Evolutionary conservation across 2,113 vertebrate genomes (phyloP), one percentile per base, ranked within the genome.

Genomic region (Himantopus leucocephalus): DNA sequence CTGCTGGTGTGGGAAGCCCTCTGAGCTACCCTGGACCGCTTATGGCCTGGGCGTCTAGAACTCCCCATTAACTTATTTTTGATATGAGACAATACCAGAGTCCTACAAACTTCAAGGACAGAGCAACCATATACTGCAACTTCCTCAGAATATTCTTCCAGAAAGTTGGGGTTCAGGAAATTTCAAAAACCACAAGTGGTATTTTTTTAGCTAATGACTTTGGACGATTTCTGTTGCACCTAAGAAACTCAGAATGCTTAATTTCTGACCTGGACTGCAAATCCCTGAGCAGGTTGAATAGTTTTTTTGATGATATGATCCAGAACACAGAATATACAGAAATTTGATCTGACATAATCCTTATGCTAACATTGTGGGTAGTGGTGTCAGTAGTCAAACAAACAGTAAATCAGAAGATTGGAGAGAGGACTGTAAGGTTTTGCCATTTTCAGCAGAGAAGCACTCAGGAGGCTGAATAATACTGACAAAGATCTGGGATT

Each of bases 1-100:
- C 14, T 41, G 10, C 12, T 0, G 1, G 12, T 2, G 2, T 34
- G 30, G 24, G 35, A 85, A 77, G 9, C 18, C 30, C 6, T 35
- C 24, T 67, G 50, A 63, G 37, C 23, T 41, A 47, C 5, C 13
- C 5, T 74, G 29, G 20, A 19, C 34, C 52, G 17, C 8, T 37
- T 63, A 7, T 14, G 6, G 8, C 89, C 20, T 70, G 53, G 12
- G 8, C 37, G 71, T 29, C 10, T 37, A 37, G 2, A 5, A 63
- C 14, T 43, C 9, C 5, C 2, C 23, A 24, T 24, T 50, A 50
- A 22, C 8, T 87, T 37, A 22, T 32, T 88, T 92, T 66, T 50
- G 20, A 29, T n/a, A 20, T 5, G 85, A 34, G 39, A 24, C 14
- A 32, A 23, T 23, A 74, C 8, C 11, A 14, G 22, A 26, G 5